Evolutionary conservation across 2,888 invertebrate species (phyloP), one percentile per base, ranked within the genome.

Genomic region (Hololepta plana): DNA sequence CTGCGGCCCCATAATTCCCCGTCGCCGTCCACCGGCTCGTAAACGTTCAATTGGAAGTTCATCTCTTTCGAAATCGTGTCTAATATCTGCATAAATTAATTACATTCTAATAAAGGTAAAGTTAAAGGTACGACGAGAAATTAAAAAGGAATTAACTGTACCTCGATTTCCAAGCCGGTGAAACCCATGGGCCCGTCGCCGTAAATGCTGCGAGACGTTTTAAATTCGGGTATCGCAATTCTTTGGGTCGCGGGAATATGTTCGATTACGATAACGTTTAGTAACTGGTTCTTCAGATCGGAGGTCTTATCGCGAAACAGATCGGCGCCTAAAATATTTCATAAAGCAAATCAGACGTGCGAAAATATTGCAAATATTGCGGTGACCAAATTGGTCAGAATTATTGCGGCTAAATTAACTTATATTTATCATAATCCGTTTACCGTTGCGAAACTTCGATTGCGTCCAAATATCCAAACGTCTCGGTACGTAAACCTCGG

Each of bases 141-240:
- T 27, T 32, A 34, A 29, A 25, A 36, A 28, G 7, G 17, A 15
- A 16, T 25, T 24, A 12, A 20, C 26, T 36, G 32, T 46, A 75
- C 76, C 54, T 77, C 72, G 38, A 75, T 64, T 58, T 79, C 79
- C 14, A 75, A 57, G 3, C 79, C 79, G 3, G 58, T 54, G 34
- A 63, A 59, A 33, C 49, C 50, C 7, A 31, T 20, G 12, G 31
- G 10, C 13, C 28, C 35, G 6, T 32, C 31, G 4, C 33, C 34
- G 8, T 23, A 23, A 3, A 38, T 29, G 4, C 43, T 39, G 30
- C 44, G 34, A 5, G 36, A 37, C 2, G 33, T 37, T 36, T 32
- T 34, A 17, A 29, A 33, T 23, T 29, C 29, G 2, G 29, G 35
- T 13, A 37, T 29, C 2, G 49, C 43, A 1, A 43, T 51, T 39